Percentiles rank a stretch among this genome's conserved stretches.
phyloP scores from a whole-genome alignment of 2,113 vertebrate genomes.

The Corydoras sp. region DNA sequence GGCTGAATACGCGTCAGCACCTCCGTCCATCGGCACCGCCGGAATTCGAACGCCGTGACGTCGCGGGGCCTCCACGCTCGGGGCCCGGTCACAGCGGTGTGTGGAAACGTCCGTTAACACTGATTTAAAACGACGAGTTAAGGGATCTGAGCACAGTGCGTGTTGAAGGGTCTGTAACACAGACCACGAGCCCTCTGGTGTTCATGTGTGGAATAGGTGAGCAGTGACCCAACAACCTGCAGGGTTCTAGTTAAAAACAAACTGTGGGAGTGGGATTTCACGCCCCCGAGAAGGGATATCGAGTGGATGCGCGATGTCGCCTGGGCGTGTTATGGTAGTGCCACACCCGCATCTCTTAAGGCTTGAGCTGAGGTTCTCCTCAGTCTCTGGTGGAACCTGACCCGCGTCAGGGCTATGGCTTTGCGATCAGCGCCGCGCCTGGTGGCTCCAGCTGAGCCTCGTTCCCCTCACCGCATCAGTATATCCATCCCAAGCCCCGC shows the following conservation, averaged over 20 bases:
- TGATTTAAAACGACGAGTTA: no score
- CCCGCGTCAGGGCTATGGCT: slow-evolving; percentile 14
- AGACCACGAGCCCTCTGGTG: neutral
- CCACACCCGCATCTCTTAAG: neutral
- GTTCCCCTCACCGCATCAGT: neutral
- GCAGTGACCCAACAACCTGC: neutral
- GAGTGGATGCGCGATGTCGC: neutral
- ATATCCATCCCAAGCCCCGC: no score
- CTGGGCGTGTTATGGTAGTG: neutral
- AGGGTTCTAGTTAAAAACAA: no score
- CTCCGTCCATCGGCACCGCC: no score
- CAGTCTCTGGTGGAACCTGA: neutral
- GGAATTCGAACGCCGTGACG: no score
- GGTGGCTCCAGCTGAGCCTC: neutral
- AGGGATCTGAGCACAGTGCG: slow-evolving; percentile 4
- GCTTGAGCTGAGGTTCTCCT: neutral
- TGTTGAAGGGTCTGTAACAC: slow-evolving; percentile 3
- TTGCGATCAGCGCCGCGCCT: neutral
- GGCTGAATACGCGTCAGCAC: no score
- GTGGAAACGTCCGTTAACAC: no score
- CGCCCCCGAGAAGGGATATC: neutral
- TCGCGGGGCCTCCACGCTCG: no score
- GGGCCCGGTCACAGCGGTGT: no score
- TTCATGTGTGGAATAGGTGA: neutral
- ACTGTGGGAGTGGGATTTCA: no score